phyloP scores from a whole-genome alignment of 2,113 vertebrate genomes.

The Alaudala cheleensis region DNA sequence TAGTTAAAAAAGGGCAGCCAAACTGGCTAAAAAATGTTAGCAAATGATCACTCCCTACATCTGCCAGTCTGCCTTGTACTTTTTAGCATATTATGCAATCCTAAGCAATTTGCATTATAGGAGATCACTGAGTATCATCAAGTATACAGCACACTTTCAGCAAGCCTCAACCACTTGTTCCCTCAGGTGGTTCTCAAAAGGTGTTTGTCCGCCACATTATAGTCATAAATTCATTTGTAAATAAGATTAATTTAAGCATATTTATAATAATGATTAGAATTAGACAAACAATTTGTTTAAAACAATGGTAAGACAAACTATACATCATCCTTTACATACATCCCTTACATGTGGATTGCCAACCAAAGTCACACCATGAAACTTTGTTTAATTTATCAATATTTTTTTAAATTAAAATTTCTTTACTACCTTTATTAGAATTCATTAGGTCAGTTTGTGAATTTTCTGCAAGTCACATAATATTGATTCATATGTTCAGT shows the following conservation, averaged over 20 bases:
- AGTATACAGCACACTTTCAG: neutral
- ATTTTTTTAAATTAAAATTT: neutral
- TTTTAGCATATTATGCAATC: neutral
- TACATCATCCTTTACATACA: fast-evolving
- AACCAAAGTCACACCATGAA: neutral
- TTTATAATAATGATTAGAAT: neutral
- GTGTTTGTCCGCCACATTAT: neutral
- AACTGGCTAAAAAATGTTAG: neutral
- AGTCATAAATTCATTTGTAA: neutral
- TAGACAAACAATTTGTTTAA: neutral
- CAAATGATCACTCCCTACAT: neutral
- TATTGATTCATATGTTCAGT: neutral
- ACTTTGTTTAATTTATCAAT: neutral
- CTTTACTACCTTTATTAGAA: neutral
- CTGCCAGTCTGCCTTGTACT: neutral
- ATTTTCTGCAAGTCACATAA: neutral
- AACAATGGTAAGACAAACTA: neutral
- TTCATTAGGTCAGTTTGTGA: neutral
- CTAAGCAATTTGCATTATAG: neutral
- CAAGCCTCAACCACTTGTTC: neutral
- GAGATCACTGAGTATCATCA: neutral
- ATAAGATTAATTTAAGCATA: neutral
- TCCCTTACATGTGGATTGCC: neutral
- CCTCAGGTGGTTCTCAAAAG: neutral
- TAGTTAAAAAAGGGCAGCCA: neutral